Conservation (phyloP, 2,888 invertebrate genomes). For the Neoaliturus tenellus region DNA sequence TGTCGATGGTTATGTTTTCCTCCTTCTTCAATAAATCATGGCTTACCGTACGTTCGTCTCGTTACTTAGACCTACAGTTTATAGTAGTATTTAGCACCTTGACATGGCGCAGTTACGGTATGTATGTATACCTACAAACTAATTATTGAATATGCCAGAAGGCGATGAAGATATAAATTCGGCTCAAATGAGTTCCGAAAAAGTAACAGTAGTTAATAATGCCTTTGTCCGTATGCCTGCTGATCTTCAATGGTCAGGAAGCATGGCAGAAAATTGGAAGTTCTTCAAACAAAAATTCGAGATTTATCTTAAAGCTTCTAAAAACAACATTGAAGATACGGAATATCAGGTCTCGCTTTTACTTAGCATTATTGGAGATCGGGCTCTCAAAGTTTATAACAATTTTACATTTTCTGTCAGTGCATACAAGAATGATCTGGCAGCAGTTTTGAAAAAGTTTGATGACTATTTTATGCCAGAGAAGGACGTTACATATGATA, state of each 20-base stretch:
- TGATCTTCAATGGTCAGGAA: background rate
- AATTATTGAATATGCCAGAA: too few relatives aligned
- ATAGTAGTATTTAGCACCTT: too few relatives aligned
- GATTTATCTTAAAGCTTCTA: background rate
- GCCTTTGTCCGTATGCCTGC: too few relatives aligned
- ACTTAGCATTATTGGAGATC: slow-evolving; percentile 14
- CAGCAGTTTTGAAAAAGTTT: background rate
- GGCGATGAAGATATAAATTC: too few relatives aligned
- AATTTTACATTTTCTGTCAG: background rate
- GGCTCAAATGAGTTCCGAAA: too few relatives aligned
- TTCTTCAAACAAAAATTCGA: background rate
- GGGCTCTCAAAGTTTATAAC: slow-evolving; percentile 19
- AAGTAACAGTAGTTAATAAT: too few relatives aligned
- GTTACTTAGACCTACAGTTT: too few relatives aligned
- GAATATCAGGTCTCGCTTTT: background rate
- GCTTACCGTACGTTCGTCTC: too few relatives aligned
- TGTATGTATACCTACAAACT: too few relatives aligned
- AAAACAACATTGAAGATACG: background rate
- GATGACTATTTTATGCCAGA: background rate
- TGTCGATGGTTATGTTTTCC: too few relatives aligned
- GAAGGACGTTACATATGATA: background rate
- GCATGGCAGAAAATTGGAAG: slow-evolving; percentile 11
- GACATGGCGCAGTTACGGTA: too few relatives aligned
- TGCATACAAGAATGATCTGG: background rate
- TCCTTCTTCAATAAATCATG: too few relatives aligned